phyloP scores from a whole-genome alignment of 2,888 invertebrate species.

The Hirtodrosophila confusa region DNA sequence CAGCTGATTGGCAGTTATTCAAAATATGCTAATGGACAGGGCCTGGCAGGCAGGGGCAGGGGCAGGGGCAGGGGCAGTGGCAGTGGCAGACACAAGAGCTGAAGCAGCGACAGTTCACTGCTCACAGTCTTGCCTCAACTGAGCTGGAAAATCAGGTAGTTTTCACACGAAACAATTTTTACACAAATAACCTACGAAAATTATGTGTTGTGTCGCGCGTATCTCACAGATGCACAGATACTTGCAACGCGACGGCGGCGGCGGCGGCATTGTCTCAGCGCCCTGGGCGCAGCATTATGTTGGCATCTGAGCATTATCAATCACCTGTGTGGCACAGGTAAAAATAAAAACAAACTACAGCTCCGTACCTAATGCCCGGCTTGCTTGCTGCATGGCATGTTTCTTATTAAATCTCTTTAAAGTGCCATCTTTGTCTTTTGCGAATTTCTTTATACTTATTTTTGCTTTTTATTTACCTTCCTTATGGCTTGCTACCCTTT shows the following conservation, averaged over 20 bases:
- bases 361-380: constrained; percentile 8
- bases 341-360: background rate
- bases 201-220: constrained; percentile 49
- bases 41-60: background rate
- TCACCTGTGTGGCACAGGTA: constrained; percentile 66
- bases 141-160: constrained; percentile 72
- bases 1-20: constrained; percentile 71
- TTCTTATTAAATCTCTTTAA: constrained; percentile 55
- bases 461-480: background rate
- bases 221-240: constrained; percentile 55
- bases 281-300: constrained; percentile 23
- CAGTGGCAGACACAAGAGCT: background rate
- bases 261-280: constrained; percentile 27
- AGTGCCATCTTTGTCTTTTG: constrained; percentile 42
- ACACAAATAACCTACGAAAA: constrained; percentile 19
- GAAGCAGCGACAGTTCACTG: background rate
- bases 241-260: constrained; percentile 24
- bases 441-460: constrained; percentile 8
- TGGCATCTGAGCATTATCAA: constrained; percentile 63
- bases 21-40: constrained; percentile 55
- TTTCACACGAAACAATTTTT: constrained; percentile 63
- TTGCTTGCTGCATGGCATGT: constrained; percentile 58
- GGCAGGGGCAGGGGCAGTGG: background rate
- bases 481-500: constrained; percentile 25
- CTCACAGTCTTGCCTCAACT: constrained; percentile 36